A percentile compares a stretch with the other conserved stretches of the same genome.
Conservation (phyloP, 2,113 vertebrate genomes). For the Ammospiza nelsoni region DNA sequence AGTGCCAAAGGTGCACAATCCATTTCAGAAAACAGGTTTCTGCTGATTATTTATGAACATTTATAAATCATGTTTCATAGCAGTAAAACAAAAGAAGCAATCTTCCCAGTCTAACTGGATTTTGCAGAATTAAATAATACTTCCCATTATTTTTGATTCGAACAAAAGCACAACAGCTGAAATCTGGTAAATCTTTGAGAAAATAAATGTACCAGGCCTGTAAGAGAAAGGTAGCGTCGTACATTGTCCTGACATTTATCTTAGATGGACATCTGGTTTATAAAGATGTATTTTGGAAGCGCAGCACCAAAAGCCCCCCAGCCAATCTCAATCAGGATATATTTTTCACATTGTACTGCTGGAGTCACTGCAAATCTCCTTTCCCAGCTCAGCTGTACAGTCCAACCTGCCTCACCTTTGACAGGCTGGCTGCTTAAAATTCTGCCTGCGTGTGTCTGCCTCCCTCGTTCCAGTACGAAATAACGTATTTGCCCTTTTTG, state of each 20-base stretch:
- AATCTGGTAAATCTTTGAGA: neutral
- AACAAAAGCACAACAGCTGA: neutral
- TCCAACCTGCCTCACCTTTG: neutral
- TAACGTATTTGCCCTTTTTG: neutral
- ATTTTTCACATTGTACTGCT: neutral
- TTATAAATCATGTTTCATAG: neutral
- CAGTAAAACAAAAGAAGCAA: neutral
- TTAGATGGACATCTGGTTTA: neutral
- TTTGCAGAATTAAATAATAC: neutral
- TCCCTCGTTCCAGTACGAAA: neutral
- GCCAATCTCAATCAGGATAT: neutral
- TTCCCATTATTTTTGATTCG: neutral
- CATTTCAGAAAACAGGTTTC: neutral
- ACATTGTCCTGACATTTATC: neutral
- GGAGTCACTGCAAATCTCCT: neutral
- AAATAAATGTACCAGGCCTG: neutral
- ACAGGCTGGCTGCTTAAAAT: neutral
- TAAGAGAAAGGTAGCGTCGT: neutral
- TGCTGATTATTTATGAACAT: neutral
- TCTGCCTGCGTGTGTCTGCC: neutral
- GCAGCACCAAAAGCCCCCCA: neutral
- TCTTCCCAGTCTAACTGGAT: neutral
- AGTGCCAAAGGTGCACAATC: neutral
- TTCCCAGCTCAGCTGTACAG: neutral
- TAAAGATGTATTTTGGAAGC: neutral